These are phyloP conservation scores for Myiotriccus ornatus DNA, from an alignment of 2,797 vertebrate species.

Conservation along the genomic window DNA sequence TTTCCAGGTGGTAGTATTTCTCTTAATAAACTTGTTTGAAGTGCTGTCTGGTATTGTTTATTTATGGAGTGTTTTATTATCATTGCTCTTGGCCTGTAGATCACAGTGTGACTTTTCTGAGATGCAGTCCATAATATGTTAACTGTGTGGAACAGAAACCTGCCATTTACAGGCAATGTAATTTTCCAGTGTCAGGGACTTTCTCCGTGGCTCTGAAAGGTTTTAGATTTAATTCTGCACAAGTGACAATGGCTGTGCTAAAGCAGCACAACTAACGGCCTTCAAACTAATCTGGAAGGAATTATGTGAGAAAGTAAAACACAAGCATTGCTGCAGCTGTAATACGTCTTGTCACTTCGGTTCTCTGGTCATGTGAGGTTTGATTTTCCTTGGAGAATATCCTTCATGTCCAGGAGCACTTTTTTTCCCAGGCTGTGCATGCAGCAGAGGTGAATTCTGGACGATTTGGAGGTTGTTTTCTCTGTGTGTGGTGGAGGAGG, in stretches of 20 bases:
- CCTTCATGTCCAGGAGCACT: neutral
- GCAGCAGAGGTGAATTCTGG: neutral
- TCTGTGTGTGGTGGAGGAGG: neutral
- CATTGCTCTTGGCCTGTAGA: neutral
- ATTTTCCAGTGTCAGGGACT: neutral
- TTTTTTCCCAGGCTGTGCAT: neutral
- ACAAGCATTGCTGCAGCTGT: neutral
- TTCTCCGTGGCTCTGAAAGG: neutral
- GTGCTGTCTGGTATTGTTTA: neutral
- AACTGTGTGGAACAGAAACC: neutral
- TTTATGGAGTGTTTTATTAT: slow-evolving; percentile 44
- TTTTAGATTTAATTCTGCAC: neutral
- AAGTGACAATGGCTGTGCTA: neutral
- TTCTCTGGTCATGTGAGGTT: neutral
- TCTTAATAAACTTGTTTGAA: slow-evolving; percentile 52
- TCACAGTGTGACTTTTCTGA: neutral
- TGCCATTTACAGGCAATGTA: neutral
- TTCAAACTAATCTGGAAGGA: neutral
- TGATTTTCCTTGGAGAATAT: neutral
- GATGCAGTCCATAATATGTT: neutral
- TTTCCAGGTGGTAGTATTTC: neutral
- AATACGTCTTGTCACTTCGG: neutral
- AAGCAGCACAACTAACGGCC: neutral
- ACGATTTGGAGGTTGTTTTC: neutral
- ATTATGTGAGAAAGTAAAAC: neutral